A percentile compares a stretch with the other conserved stretches of the same genome.
phyloP scores from a whole-genome alignment of 1,140 invertebrate genomes.

The Trichomalopsis sarcophagae region DNA sequence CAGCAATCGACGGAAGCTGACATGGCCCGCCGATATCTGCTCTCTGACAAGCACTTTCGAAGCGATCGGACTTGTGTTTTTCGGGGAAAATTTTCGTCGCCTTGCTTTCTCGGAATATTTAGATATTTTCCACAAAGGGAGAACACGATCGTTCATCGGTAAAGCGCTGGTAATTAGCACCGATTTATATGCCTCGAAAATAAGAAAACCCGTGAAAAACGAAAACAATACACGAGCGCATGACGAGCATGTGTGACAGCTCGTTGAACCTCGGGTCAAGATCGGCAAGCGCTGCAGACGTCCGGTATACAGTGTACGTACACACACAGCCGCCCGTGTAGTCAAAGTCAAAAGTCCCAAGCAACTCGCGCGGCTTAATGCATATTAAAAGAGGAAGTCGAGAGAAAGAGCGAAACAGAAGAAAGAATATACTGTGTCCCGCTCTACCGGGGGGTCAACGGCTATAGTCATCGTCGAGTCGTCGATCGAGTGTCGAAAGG shows the following conservation, averaged over 20 bases:
- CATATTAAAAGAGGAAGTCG: conserved; percentile 69
- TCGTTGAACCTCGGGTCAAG: conserved; percentile 16
- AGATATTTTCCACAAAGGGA: not conserved
- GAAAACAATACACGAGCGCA: not conserved
- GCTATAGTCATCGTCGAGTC: not conserved
- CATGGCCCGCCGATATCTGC: not conserved
- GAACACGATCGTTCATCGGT: too few species aligned
- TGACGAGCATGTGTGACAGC: not conserved
- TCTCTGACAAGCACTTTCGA: not conserved
- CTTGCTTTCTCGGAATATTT: not conserved
- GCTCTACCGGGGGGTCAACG: not conserved
- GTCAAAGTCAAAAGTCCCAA: conserved; percentile 63
- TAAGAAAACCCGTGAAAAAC: not conserved
- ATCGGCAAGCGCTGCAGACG: not conserved
- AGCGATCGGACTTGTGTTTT: not conserved
- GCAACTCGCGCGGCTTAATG: conserved; percentile 59
- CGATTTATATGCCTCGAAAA: too few species aligned
- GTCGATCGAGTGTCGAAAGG: conserved; percentile 7
- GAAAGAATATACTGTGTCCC: conserved; percentile 2
- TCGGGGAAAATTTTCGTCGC: not conserved
- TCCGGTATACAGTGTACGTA: not conserved
- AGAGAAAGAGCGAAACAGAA: conserved; percentile 55
- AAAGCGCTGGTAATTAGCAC: too few species aligned
- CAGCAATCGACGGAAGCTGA: conserved; percentile 1
- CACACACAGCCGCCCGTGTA: not conserved